A percentile compares a stretch with the other conserved stretches of the same genome.
Conservation (phyloP, 2,113 vertebrate species). For the Scatophagus argus region DNA sequence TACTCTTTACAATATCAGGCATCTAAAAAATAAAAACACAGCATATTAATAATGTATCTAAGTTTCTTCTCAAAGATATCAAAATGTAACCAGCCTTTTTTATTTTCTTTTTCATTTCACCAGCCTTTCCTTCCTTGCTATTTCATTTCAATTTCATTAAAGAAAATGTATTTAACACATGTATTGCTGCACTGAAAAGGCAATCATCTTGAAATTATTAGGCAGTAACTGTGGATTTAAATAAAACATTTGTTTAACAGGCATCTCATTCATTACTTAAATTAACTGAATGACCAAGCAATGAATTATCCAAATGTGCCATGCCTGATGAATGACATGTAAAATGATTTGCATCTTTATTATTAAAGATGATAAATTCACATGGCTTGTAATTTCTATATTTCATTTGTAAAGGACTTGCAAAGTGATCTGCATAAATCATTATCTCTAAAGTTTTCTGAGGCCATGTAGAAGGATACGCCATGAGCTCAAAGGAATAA, state of each 20-base stretch:
- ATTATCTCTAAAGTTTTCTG: neutral
- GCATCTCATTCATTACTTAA: constrained; percentile 4
- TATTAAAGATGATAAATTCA: constrained; percentile 30
- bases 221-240: constrained; percentile 10
- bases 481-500: neutral
- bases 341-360: constrained; percentile 14
- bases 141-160: too few relatives aligned
- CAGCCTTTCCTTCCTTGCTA: neutral
- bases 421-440: neutral
- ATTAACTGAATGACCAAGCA: constrained; percentile 13
- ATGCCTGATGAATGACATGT: constrained; percentile 9
- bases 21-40: constrained; percentile 49
- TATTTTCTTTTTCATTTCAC: too few relatives aligned
- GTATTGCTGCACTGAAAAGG: neutral
- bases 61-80: constrained; percentile 2
- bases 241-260: constrained; percentile 20
- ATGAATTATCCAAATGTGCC: neutral
- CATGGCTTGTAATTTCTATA: neutral
- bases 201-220: constrained; percentile 12
- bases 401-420: neutral
- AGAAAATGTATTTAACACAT: neutral
- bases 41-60: neutral
- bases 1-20: constrained; percentile 18
- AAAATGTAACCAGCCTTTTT: too few relatives aligned
- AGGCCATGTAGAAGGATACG: neutral